phyloP scores from a whole-genome alignment of 2,113 vertebrate species.

The Rhagologus leucostigma region DNA sequence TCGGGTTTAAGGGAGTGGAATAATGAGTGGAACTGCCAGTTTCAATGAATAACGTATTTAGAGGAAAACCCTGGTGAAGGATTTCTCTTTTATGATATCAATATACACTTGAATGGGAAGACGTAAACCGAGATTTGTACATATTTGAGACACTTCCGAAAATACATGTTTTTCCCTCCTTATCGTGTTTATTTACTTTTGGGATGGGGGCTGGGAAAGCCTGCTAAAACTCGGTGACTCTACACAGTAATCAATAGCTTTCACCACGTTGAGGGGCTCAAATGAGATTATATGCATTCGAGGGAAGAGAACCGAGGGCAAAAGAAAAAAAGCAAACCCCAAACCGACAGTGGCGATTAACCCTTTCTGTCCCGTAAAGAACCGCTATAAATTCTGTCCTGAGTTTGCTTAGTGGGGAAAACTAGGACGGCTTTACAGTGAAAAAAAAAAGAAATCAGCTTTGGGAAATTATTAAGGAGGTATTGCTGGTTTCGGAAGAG shows the following conservation, averaged over 20 bases:
- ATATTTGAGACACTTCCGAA: conserved; percentile 4
- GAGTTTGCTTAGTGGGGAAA: background rate
- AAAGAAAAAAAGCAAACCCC: background rate
- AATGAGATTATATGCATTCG: conserved; percentile 29
- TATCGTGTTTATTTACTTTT: background rate
- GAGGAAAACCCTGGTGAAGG: background rate
- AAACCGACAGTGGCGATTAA: background rate
- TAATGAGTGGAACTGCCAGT: conserved; percentile 30
- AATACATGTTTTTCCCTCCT: background rate
- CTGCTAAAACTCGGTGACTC: conserved; percentile 3
- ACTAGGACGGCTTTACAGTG: background rate
- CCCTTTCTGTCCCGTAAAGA: background rate
- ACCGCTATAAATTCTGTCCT: background rate
- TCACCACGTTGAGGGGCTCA: conserved; percentile 29
- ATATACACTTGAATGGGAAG: background rate
- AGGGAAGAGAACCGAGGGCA: background rate
- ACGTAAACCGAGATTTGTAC: background rate
- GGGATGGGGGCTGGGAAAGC: background rate
- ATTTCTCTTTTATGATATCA: conserved; percentile 28
- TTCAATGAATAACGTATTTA: conserved; percentile 35
- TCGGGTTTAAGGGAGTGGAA: conserved; percentile 23
- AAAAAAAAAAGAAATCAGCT: rapidly evolving
- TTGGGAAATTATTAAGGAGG: background rate
- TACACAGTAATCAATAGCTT: conserved; percentile 14
- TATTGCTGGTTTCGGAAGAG: background rate